Evolutionary conservation across 2,113 vertebrate genomes (phyloP), one percentile per base, ranked within the genome.

Genomic region (Pipa parva): DNA sequence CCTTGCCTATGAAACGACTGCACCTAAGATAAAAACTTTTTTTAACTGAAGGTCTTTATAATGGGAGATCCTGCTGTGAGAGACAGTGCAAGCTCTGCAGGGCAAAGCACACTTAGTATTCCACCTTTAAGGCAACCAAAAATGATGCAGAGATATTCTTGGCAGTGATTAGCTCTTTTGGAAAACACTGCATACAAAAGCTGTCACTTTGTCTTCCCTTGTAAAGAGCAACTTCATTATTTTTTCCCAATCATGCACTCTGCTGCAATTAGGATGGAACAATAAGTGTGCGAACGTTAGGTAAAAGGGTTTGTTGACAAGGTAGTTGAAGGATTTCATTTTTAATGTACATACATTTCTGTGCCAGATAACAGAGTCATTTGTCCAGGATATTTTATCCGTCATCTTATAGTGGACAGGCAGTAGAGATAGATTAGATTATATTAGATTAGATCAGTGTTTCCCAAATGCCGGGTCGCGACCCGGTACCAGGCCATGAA

Each of bases 311-410:
- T 54, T 60, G 13, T 18, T 33, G 37, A 24, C 9, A 42, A 9
- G n/a, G 17, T 33, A 28, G 10, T 27, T 60, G 65, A 69, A 60
- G 26, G 29, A 68, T 68, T 45, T 21, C 56, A 68, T 59, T 59
- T 18, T 21, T 15, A 51, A 18, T 50, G 64, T 18, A 27, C 17
- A 21, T 12, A 27, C 18, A 20, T 36, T 59, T 39, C 37, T 59
- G 18, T 26, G 25, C 26, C 18, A 7, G 42, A 46, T 17, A n/a
- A 46, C 18, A 46, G 18, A n/a, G 42, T 46, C 42, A 46, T 46
- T 46, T 46, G 6, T 33, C 31, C n/a, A n/a, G n/a, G n/a, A n/a
- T n/a, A n/a, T n/a, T n/a, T n/a, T n/a, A n/a, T n/a, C n/a, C n/a
- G n/a, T n/a, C n/a, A n/a, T n/a, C n/a, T n/a, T n/a, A n/a, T n/a